Base-by-base conservation (phyloP, 37 sponge, comb jelly and placozoan genomes). In the Amphimedon queenslandica region DNA sequence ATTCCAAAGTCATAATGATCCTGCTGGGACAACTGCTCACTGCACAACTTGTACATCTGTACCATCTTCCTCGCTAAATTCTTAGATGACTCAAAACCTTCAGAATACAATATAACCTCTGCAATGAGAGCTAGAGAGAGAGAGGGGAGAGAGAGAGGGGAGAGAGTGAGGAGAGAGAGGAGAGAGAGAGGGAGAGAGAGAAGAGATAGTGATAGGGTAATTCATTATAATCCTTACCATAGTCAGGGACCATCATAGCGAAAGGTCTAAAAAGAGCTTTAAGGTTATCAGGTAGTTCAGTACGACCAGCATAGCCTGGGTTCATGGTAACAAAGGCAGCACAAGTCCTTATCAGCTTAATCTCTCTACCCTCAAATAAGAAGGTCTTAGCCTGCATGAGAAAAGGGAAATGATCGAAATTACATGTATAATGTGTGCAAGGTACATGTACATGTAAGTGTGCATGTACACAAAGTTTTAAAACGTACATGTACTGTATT, bases 161-260 rank as follows among this genome's bases (percentile, higher is more conserved):
- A 47, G 53, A 47, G 53, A 47, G 53, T 18, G 53, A 47, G 53
- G 13, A 13, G 13, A 13, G 13, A 13, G 13, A 13, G 13, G 53
- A 47, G 20, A 35, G 57, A n/a, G 34, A 66, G 32, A 47, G 33
- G 33, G 5, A 3, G 5, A 37, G 47, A 37, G 47, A 39, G 71
- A 6, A 28, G 4, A 2, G 21, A 39, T 4, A 37, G 23, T 35
- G n/a, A 40, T 28, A 39, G 43, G n/a, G 28, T 4, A 27, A 40
- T 27, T 23, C 11, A 30, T 6, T 23, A 13, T 23, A 29, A 24
- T 2, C 20, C 82, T 43, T 37, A 86, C 87, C 95, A 86, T 97
- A 97, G 69, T 97, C 99, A 4, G 99, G 99, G 3, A 97, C 95
- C 99, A 97, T 97, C 99, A 97, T 97, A 27, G 99, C 94, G 74